Evolutionary conservation across 2,888 invertebrate species (phyloP), one percentile per base, ranked within the genome.

Genomic region (Drosophila picticornis): DNA sequence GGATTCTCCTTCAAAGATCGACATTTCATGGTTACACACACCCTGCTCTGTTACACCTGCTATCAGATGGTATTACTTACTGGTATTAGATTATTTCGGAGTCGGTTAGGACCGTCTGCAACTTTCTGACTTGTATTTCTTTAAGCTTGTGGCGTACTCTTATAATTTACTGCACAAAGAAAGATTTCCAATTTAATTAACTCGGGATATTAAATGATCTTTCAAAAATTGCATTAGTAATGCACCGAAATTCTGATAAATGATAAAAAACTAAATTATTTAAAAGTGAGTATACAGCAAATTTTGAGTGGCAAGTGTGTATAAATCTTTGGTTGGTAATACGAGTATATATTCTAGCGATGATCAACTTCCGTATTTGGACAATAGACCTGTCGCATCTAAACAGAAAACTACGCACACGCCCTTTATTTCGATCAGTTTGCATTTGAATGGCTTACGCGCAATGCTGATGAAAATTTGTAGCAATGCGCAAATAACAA

Each of bases 401-500:
- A 40, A 10, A 5, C 2, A 43, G 22, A 25, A 4, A 9, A 25
- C 46, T 25, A 46, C 16, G 46, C 46, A 58, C 36, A 53, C 53
- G 56, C 59, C 66, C 63, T 43, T 52, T 58, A 22, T 38, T 36
- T 38, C 38, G 55, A 27, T 55, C 32, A 36, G 40, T 25, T 43
- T 10, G 52, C 13, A 34, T 36, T 27, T 50, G 50, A 50, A 50
- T 46, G 25, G 32, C 67, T 48, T 48, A 53, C 27, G 32, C 32
- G 46, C 58, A 48, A 46, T 53, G 51, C 4, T 10, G 32, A 51
- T 51, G 57, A 78, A 40, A 29, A 77, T 55, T 74, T 53, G 53
- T 27, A 72, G 72, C 76, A 83, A 64, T 74, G 70, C 74, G 64
- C 60, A 73, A 66, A 69, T 52, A 50, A 16, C n/a, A 61, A 57